These are phyloP conservation scores for Halictus quadricinctus DNA, from an alignment of 2,888 invertebrate genomes.

Conservation along the genomic window DNA sequence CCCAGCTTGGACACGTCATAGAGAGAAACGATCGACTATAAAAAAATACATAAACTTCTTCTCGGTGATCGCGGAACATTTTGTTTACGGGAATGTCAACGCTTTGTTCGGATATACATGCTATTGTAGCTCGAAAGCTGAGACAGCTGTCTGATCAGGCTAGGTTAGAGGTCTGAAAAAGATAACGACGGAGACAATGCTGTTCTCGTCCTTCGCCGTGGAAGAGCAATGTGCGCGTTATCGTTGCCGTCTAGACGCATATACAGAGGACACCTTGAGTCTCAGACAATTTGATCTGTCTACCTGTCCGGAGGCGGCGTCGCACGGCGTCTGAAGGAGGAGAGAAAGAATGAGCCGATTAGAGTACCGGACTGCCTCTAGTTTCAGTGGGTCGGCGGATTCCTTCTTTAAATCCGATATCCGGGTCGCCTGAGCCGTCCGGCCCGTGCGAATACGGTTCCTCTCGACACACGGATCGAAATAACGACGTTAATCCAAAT, in stretches of 20 bases:
- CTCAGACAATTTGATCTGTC: neutral
- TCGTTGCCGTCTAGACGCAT: neutral
- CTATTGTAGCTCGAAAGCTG: neutral
- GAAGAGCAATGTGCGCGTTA: conserved; percentile 30
- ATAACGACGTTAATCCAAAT: neutral
- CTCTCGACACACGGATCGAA: neutral
- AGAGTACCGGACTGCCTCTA: neutral
- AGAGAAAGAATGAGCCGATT: neutral
- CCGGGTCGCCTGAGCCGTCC: neutral
- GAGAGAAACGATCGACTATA: conserved; percentile 1
- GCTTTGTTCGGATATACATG: neutral
- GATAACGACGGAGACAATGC: neutral
- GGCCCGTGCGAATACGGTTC: neutral
- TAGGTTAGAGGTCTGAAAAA: neutral
- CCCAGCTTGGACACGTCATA: neutral
- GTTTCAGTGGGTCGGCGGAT: neutral
- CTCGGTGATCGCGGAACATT: neutral
- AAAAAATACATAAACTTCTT: conserved; percentile 11
- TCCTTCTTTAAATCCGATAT: neutral
- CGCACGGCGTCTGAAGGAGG: too few species aligned
- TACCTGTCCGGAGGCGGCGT: neutral
- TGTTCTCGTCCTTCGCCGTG: neutral
- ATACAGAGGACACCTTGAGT: neutral
- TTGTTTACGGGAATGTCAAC: conserved; percentile 42
- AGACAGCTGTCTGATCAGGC: neutral